Conservation (phyloP, 2,888 invertebrate species). For the Tortrix viridana region DNA sequence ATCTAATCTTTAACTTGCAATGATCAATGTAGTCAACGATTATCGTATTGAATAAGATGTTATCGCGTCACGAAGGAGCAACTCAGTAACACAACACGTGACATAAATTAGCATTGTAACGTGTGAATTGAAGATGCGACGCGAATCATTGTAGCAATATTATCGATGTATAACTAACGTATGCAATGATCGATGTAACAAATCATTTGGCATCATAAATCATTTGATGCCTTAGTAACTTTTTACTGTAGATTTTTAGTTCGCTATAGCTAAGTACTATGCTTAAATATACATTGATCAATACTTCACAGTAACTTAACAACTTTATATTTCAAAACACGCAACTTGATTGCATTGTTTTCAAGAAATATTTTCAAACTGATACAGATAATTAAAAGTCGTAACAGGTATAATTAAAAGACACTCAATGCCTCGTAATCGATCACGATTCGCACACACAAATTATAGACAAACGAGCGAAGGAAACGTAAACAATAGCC, state of each 20-base stretch:
- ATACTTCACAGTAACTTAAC: too few relatives aligned
- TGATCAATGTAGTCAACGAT: constrained; percentile 27
- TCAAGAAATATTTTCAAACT: too few relatives aligned
- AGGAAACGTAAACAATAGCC: neutral
- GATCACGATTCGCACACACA: too few relatives aligned
- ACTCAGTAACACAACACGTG: constrained; percentile 11
- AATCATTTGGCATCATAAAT: neutral
- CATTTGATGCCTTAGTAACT: too few relatives aligned
- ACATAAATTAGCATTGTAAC: constrained; percentile 36
- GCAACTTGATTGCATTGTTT: too few relatives aligned
- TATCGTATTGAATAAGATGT: constrained; percentile 16
- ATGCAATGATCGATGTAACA: constrained; percentile 6
- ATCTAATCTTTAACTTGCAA: constrained; percentile 11
- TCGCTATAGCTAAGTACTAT: too few relatives aligned
- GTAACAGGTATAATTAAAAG: too few relatives aligned
- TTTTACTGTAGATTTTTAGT: too few relatives aligned
- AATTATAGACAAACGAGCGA: constrained; percentile 1
- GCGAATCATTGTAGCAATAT: constrained; percentile 37
- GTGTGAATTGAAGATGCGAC: constrained; percentile 53
- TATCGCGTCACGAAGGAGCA: constrained; percentile 21
- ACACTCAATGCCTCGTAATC: too few relatives aligned
- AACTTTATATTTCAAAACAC: too few relatives aligned
- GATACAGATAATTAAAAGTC: neutral
- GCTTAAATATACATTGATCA: too few relatives aligned
- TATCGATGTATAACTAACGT: constrained; percentile 11